These are phyloP conservation scores for Aradophagus sp. DNA, from an alignment of 1,140 invertebrate species.

Conservation along the genomic window DNA sequence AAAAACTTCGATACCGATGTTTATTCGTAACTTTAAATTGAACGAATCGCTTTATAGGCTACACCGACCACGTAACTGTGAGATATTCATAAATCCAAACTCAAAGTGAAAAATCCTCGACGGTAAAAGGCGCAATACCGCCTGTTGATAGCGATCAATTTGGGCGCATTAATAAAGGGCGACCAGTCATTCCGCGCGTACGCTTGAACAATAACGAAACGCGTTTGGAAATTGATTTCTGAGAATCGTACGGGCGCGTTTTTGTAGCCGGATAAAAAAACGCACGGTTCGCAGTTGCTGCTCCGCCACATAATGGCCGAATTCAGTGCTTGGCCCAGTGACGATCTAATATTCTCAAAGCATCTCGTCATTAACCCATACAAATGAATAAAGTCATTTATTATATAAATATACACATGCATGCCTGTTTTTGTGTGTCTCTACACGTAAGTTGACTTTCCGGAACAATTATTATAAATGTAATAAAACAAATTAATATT, in stretches of 20 bases:
- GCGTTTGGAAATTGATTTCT: slow-evolving; percentile 41
- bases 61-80: not conserved
- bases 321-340: slow-evolving; percentile 5
- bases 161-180: slow-evolving; percentile 38
- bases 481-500: too few species aligned
- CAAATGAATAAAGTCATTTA: slow-evolving; percentile 21
- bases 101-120: slow-evolving; percentile 17
- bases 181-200: slow-evolving; percentile 38
- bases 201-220: slow-evolving; percentile 24
- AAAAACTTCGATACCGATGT: too few species aligned
- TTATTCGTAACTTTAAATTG: too few species aligned
- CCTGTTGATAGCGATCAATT: slow-evolving; percentile 49
- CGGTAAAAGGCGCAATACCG: slow-evolving; percentile 12
- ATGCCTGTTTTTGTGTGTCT: too few species aligned
- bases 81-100: slow-evolving; percentile 27
- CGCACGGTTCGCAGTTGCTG: slow-evolving; percentile 18
- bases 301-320: slow-evolving; percentile 18
- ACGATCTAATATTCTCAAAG: slow-evolving; percentile 16
- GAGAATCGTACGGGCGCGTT: slow-evolving; percentile 26
- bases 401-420: slow-evolving; percentile 24
- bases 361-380: slow-evolving; percentile 8
- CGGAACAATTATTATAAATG: too few species aligned
- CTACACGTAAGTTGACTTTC: too few species aligned
- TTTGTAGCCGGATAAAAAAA: slow-evolving; percentile 26
- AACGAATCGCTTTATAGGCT: slow-evolving; percentile 1